Conservation (phyloP, 2,113 vertebrate species). For the Hippocampus comes region DNA sequence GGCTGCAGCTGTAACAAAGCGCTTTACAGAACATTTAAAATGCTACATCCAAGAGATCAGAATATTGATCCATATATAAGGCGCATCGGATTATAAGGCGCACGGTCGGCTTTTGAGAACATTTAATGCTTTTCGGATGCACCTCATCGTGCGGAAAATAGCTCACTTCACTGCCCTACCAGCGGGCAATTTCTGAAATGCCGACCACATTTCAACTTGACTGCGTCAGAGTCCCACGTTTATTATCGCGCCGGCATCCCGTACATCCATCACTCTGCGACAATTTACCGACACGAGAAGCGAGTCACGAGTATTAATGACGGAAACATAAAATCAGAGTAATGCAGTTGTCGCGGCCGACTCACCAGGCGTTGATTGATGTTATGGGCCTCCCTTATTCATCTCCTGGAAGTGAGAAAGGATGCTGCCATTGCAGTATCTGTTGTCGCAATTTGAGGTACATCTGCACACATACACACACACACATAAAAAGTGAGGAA, state of each 20-base stretch:
- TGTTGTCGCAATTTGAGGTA: neutral
- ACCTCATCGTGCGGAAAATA: too few species aligned
- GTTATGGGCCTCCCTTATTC: neutral
- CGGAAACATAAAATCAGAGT: slow-evolving; percentile 23
- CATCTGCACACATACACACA: neutral
- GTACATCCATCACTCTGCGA: neutral
- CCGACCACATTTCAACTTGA: neutral
- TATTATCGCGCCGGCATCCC: slow-evolving; percentile 2
- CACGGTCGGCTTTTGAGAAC: too few species aligned
- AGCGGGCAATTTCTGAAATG: neutral
- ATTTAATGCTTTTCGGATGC: too few species aligned
- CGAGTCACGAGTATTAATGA: slow-evolving; percentile 18
- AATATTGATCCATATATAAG: too few species aligned
- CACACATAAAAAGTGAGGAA: neutral
- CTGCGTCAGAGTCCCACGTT: neutral
- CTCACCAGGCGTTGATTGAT: slow-evolving; percentile 4
- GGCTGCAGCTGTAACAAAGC: too few species aligned
- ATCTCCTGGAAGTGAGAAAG: neutral
- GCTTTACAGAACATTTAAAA: too few species aligned
- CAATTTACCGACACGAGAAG: slow-evolving; percentile 8
- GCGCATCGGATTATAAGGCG: too few species aligned
- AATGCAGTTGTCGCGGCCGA: slow-evolving; percentile 12
- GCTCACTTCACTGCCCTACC: neutral
- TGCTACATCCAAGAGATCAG: too few species aligned
- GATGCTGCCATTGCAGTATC: neutral